Evolutionary conservation across 2,113 vertebrate genomes (phyloP), one percentile per base, ranked within the genome.

Genomic region (Limanda limanda): DNA sequence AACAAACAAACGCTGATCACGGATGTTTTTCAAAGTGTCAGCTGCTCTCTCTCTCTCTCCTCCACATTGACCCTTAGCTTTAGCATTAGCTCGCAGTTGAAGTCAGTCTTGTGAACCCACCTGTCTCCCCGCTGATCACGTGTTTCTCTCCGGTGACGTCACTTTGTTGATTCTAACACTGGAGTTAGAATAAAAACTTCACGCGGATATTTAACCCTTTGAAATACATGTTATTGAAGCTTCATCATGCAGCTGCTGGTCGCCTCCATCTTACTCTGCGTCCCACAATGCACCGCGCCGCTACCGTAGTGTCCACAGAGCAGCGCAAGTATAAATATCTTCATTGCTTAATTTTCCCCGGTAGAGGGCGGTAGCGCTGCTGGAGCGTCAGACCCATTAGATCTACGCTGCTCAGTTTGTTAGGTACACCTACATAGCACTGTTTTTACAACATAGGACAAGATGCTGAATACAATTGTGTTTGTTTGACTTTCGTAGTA

Each of bases 231-330:
- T 82, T 85, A 82, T 79, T 81, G 40, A 60, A 23, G 18, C 1
- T 57, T 71, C 54, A 0, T 68, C 89, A 76, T 78, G 85, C 27
- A 61, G 11, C 1, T 0, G 0, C 24, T 3, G 65, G 75, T 1
- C n/a, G 73, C 81, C 13, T 81, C 91, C 91, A 91, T 93, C 71
- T 92, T 89, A 62, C 48, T 57, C 1, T 24, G n/a, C 57, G 4
- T 78, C 90, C 93, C 93, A 92, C 40, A 86, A 89, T 91, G 82
- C 93, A 84, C 11, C 8, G 89, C 90, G 75, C 12, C 10, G 21
- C 20, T 83, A 77, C 85, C 83, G 78, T 89, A 68, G 2, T 83
- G 5, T 64, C 7, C 2, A 0, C 15, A 18, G 27, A 71, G 51
- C 13, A 15, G 71, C 76, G 79, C 66, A 78, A 23, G 0, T 40